Conservation (phyloP, 2,113 vertebrate genomes). For the Elephantulus edwardii region DNA sequence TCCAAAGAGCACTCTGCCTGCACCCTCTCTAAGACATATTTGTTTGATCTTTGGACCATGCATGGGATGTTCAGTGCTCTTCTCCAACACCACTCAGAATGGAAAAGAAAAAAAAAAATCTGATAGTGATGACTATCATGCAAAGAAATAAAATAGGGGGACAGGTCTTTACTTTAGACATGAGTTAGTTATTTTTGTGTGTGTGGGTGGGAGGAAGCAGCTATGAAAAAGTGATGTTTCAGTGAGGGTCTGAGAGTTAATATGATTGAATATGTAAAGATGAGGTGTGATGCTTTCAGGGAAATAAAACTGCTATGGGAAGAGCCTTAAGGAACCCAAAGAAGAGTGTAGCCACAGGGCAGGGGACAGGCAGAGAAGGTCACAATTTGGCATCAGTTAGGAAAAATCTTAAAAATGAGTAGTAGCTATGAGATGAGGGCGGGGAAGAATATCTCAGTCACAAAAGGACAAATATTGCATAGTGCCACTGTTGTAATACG, state of each 20-base stretch:
- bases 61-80: no score
- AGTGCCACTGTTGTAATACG: no score
- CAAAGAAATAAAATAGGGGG: not conserved
- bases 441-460: no score
- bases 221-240: conserved; percentile 1
- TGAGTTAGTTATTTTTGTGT: no score
- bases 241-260: not conserved
- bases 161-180: no score
- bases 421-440: not conserved
- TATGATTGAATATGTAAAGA: not conserved
- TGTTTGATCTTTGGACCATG: no score
- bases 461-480: no score
- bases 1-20: no score
- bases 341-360: rapidly evolving
- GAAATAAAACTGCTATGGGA: not conserved
- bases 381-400: not conserved
- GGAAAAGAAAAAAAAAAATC: conserved; percentile 14
- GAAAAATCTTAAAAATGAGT: not conserved
- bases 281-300: not conserved
- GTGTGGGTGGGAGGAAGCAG: no score
- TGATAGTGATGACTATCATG: not conserved
- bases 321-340: not conserved
- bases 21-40: no score
- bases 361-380: not conserved
- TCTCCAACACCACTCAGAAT: no score